Evolutionary conservation across 2,797 vertebrate species (phyloP).

Genomic region (Sebastes itinus): DNA sequence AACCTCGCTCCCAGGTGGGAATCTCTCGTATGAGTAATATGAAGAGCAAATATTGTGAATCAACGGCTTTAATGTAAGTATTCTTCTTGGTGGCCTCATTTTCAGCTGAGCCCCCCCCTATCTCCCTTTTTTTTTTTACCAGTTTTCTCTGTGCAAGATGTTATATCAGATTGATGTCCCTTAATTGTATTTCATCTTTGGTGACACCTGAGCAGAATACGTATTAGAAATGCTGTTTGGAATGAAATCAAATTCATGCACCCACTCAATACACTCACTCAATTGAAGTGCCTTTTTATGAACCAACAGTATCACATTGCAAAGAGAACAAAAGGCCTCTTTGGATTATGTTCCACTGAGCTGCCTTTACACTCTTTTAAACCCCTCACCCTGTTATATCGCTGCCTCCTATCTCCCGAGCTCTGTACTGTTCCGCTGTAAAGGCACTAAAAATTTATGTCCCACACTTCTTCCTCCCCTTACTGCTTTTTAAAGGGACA

Average conservation of each 20-base stretch:
- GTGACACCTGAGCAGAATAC: slow-evolving; percentile 72
- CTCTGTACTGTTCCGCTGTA: slow-evolving; percentile 25
- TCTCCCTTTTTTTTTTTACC: neutral
- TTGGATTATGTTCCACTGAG: slow-evolving; percentile 53
- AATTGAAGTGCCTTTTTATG: slow-evolving; percentile 66
- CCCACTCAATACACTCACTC: slow-evolving; percentile 61
- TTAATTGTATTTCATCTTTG: slow-evolving; percentile 70
- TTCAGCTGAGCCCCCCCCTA: neutral
- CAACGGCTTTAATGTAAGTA: slow-evolving; percentile 13
- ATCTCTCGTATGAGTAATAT: slow-evolving; percentile 26
- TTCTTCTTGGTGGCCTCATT: slow-evolving; percentile 48
- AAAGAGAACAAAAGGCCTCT: slow-evolving; percentile 67
- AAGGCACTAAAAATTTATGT: slow-evolving; percentile 58
- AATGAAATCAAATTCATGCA: slow-evolving; percentile 68
- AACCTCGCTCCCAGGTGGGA: slow-evolving; percentile 32
- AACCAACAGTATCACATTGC: slow-evolving; percentile 60
- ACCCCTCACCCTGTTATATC: slow-evolving; percentile 52
- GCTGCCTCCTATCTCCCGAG: slow-evolving; percentile 32
- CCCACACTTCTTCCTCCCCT: slow-evolving; percentile 36
- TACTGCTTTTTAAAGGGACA: slow-evolving; percentile 62
- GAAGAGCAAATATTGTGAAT: slow-evolving; percentile 43
- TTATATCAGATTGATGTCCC: slow-evolving; percentile 56
- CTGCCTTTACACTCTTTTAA: slow-evolving; percentile 65
- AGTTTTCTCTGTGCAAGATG: slow-evolving; percentile 33
- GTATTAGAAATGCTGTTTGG: slow-evolving; percentile 69